Conservation (phyloP, 2,888 invertebrate species). For the Tholera decimalis region DNA sequence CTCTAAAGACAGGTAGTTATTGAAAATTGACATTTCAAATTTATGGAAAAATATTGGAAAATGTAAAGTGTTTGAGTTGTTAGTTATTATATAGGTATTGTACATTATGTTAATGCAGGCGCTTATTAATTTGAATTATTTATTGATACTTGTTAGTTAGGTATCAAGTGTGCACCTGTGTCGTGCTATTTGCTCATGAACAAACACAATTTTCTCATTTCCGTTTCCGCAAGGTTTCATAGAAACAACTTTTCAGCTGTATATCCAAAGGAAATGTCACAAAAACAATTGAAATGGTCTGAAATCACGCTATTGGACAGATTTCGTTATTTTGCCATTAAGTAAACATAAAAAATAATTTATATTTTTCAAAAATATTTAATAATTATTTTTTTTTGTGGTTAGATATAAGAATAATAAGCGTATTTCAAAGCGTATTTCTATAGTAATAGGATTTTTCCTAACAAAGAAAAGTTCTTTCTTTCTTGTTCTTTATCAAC, state of each 20-base stretch:
- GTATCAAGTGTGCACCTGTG: conserved; percentile 13
- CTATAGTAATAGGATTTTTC: no score
- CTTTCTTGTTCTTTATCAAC: no score
- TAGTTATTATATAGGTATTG: conserved; percentile 41
- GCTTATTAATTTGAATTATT: conserved; percentile 32
- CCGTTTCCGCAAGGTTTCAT: neutral
- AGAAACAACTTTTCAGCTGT: neutral
- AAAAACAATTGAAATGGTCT: neutral
- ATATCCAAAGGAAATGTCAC: neutral
- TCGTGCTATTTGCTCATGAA: neutral
- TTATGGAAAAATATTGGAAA: conserved; percentile 60
- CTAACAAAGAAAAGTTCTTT: no score
- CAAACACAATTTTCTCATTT: conserved; percentile 7
- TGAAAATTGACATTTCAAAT: conserved; percentile 59
- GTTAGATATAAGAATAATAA: no score
- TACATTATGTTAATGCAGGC: conserved; percentile 34
- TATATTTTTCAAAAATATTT: no score
- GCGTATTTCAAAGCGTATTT: no score
- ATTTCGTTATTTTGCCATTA: neutral
- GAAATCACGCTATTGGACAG: neutral
- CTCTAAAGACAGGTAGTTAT: conserved; percentile 54
- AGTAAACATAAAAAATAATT: no score
- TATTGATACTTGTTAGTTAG: conserved; percentile 7
- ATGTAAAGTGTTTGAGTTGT: conserved; percentile 31
- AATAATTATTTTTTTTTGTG: no score